These are phyloP conservation scores for honey bee (Apis mellifera) DNA, from an alignment of 1,140 invertebrate species.

Conservation along the genomic window DNA sequence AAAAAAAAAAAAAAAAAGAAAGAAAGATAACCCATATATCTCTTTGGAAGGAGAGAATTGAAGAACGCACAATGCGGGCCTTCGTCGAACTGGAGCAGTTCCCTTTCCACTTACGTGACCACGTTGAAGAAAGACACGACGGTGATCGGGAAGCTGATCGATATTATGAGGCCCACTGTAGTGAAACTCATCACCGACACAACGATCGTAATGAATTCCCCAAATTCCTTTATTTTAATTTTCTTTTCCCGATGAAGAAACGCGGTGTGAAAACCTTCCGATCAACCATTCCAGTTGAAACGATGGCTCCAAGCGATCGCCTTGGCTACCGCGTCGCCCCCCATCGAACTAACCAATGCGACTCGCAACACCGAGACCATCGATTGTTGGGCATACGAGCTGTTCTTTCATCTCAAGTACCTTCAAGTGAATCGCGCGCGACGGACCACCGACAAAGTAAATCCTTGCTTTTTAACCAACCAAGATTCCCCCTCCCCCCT, in stretches of 20 bases:
- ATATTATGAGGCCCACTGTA: constrained; percentile 67
- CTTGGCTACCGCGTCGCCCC: constrained; percentile 43
- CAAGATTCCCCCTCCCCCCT: constrained; percentile 6
- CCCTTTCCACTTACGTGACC: constrained; percentile 55
- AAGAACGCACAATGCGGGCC: constrained; percentile 64
- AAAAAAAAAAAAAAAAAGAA: neutral
- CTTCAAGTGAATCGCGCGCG: constrained; percentile 65
- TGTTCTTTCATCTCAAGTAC: constrained; percentile 76
- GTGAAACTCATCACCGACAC: constrained; percentile 75
- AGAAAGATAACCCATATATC: neutral
- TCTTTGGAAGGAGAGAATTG: constrained; percentile 44
- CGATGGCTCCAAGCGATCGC: constrained; percentile 72
- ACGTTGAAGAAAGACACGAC: constrained; percentile 66
- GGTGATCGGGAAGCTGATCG: constrained; percentile 68
- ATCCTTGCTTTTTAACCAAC: constrained; percentile 9
- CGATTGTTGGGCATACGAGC: constrained; percentile 76
- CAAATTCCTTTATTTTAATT: neutral
- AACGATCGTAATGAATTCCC: constrained; percentile 63
- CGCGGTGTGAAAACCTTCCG: too few relatives aligned
- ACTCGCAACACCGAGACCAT: constrained; percentile 71
- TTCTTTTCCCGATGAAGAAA: neutral
- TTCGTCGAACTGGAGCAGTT: constrained; percentile 64
- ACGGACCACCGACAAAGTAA: constrained; percentile 65
- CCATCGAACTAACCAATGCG: constrained; percentile 64
- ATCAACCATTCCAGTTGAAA: constrained; percentile 66